A percentile compares a stretch with the other conserved stretches of the same genome.
Conservation (phyloP, 1,140 invertebrate species). For the Lithobius niger region DNA sequence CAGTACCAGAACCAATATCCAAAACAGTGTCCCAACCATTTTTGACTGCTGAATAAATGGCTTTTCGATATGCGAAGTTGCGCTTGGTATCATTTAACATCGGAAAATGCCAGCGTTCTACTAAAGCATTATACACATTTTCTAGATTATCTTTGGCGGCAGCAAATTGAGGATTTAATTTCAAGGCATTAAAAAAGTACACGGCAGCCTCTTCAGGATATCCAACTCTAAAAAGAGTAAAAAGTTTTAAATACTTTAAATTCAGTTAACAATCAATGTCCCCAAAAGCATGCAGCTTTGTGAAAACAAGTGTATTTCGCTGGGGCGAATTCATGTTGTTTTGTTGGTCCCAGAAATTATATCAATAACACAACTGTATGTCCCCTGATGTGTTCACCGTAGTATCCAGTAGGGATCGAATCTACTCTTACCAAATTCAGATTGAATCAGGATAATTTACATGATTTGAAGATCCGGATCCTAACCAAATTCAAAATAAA, state of each 20-base stretch:
- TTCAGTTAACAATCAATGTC: background rate
- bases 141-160: conserved; percentile 31
- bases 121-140: conserved; percentile 31
- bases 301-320: background rate
- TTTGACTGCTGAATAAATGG: conserved; percentile 42
- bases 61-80: conserved; percentile 47
- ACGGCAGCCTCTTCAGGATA: conserved; percentile 26
- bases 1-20: conserved; percentile 61
- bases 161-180: conserved; percentile 27
- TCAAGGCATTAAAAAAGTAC: conserved; percentile 28
- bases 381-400: no score
- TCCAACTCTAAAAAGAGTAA: conserved; percentile 23
- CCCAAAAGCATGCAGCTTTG: background rate
- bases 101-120: conserved; percentile 64
- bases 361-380: no score
- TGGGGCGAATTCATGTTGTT: no score
- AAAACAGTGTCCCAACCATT: conserved; percentile 42
- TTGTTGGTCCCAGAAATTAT: no score
- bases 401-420: no score
- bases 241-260: no score
- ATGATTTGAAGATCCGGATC: no score
- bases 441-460: no score
- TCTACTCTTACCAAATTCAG: no score
- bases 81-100: conserved; percentile 61
- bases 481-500: no score